phyloP scores from a whole-genome alignment of 2,888 invertebrate genomes.

The Diarsia dahlii region DNA sequence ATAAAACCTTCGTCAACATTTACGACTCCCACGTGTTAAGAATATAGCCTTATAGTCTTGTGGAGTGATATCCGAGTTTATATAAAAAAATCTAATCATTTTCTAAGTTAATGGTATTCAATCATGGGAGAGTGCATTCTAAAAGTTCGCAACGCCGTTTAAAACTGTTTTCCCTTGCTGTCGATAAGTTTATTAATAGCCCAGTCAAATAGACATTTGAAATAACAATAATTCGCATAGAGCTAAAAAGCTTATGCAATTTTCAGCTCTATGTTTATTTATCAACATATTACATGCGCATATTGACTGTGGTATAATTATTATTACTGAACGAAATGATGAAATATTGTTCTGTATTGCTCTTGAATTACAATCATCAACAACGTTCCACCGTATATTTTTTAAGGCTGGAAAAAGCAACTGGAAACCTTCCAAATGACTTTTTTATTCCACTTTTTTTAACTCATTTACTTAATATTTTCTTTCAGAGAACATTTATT shows the following conservation, averaged over 20 bases:
- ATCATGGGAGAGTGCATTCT: not conserved
- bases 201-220: no score
- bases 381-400: not conserved
- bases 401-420: not conserved
- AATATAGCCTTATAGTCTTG: not conserved
- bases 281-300: no score
- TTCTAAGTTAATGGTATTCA: not conserved
- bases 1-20: not conserved
- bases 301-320: no score
- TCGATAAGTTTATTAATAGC: no score
- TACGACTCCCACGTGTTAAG: not conserved
- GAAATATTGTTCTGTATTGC: not conserved
- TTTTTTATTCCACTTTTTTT: no score
- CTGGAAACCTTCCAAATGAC: not conserved
- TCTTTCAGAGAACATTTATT: no score
- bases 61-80: not conserved
- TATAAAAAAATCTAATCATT: not conserved
- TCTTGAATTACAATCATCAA: not conserved
- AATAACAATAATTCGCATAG: no score
- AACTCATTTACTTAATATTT: no score
- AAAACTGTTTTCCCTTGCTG: not conserved
- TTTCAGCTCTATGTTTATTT: no score
- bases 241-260: no score
- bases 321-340: not conserved
- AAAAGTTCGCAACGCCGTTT: not conserved